These are phyloP conservation scores for Elegia similella DNA, from an alignment of 2,888 invertebrate genomes.

Conservation along the genomic window DNA sequence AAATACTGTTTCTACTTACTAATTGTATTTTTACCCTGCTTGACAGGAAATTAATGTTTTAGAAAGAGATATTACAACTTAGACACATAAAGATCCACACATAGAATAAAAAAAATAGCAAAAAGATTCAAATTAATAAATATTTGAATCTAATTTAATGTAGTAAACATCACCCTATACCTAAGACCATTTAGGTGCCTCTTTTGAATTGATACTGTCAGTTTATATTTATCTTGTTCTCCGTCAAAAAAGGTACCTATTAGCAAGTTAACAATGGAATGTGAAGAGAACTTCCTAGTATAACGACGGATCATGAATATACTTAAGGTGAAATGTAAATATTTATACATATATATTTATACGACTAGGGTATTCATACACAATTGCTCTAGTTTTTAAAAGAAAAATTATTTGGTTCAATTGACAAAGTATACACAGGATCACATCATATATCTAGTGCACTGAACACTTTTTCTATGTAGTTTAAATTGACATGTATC, in stretches of 20 bases:
- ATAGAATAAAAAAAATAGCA: conserved; percentile 6
- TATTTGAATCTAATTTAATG: conserved; percentile 1
- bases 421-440: conserved; percentile 46
- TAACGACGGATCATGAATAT: conserved; percentile 30
- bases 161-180: neutral
- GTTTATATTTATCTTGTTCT: conserved; percentile 24
- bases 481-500: conserved; percentile 35
- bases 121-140: neutral
- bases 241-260: conserved; percentile 25
- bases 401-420: conserved; percentile 42
- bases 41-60: neutral
- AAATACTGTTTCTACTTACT: neutral
- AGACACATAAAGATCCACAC: conserved; percentile 14
- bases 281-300: conserved; percentile 30
- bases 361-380: conserved; percentile 41
- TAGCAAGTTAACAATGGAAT: conserved; percentile 26
- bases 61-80: neutral
- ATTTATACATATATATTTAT: conserved; percentile 46
- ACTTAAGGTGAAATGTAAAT: conserved; percentile 43
- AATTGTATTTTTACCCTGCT: neutral
- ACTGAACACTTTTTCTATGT: conserved; percentile 56
- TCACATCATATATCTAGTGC: conserved; percentile 51
- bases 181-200: conserved; percentile 25
- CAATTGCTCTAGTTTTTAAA: conserved; percentile 39
- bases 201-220: conserved; percentile 29